Conservation (phyloP, 1,140 invertebrate species). For the Drosophila ercepeae region DNA sequence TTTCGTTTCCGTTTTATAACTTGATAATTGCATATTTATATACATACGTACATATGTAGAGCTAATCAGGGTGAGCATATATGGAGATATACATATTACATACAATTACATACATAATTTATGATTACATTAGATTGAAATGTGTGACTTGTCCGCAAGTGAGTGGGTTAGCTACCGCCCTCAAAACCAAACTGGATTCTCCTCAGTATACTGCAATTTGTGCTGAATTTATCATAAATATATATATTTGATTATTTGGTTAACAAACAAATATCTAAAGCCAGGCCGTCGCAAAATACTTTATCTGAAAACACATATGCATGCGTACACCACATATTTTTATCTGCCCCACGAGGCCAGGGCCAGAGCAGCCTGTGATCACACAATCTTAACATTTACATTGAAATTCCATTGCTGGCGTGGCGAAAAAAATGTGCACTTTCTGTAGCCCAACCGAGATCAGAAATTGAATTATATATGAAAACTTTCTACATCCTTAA, state of each 20-base stretch:
- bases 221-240: conserved; percentile 33
- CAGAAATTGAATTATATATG: conserved; percentile 16
- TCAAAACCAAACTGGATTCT: conserved; percentile 4
- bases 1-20: conserved; percentile 10
- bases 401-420: conserved; percentile 25
- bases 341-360: conserved; percentile 24
- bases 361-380: conserved; percentile 15
- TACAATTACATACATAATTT: conserved; percentile 49
- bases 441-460: conserved; percentile 34
- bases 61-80: conserved; percentile 54
- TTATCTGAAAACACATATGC: conserved; percentile 12
- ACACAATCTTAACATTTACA: conserved; percentile 30
- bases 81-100: conserved; percentile 49
- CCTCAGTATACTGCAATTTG: conserved; percentile 11
- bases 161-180: conserved; percentile 12
- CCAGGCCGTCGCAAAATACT: conserved; percentile 1
- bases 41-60: conserved; percentile 60
- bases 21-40: conserved; percentile 49
- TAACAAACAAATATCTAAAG: conserved; percentile 39
- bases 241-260: conserved; percentile 18
- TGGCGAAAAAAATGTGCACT: background rate
- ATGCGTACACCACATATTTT: conserved; percentile 12
- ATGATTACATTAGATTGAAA: conserved; percentile 45
- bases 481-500: conserved; percentile 5
- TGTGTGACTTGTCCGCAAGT: conserved; percentile 9